A percentile compares a stretch with the other conserved stretches of the same genome.
Conservation (phyloP, 2,113 vertebrate genomes). For the Centrocercus urophasianus region DNA sequence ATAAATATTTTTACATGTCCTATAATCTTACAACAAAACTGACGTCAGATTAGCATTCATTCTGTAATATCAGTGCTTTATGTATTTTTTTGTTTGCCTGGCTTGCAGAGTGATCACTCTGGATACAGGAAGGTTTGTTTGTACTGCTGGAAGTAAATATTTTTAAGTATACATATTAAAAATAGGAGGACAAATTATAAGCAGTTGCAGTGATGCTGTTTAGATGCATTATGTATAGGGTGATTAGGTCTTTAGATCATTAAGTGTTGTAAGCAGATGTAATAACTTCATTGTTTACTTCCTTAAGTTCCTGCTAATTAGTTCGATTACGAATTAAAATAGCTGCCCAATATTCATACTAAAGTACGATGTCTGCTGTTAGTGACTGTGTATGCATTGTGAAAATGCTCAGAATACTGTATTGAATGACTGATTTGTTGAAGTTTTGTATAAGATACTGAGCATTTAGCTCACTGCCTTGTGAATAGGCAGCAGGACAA, state of each 20-base stretch:
- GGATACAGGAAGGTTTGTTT: background rate
- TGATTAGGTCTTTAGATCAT: background rate
- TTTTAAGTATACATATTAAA: background rate
- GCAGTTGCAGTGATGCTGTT: fast-evolving
- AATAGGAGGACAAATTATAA: background rate
- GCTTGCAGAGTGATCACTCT: background rate
- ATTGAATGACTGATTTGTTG: background rate
- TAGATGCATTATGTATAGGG: background rate
- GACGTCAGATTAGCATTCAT: constrained; percentile 4
- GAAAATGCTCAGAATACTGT: background rate
- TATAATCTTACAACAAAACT: constrained; percentile 6
- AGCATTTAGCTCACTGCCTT: background rate
- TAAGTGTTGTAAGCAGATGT: background rate
- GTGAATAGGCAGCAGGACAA: background rate
- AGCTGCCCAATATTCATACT: background rate
- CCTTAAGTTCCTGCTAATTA: constrained; percentile 20
- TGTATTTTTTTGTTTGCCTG: constrained; percentile 31
- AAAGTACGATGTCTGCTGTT: background rate
- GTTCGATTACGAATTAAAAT: constrained; percentile 17
- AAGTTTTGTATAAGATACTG: background rate
- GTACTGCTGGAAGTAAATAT: background rate
- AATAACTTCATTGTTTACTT: constrained; percentile 49
- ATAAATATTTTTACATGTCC: constrained; percentile 3
- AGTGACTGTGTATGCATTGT: background rate
- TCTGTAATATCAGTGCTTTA: constrained; percentile 18